Evolutionary conservation across 2,888 invertebrate species (phyloP), one percentile per base, ranked within the genome.

Genomic region (Spatulosminthurus flaviceps): DNA sequence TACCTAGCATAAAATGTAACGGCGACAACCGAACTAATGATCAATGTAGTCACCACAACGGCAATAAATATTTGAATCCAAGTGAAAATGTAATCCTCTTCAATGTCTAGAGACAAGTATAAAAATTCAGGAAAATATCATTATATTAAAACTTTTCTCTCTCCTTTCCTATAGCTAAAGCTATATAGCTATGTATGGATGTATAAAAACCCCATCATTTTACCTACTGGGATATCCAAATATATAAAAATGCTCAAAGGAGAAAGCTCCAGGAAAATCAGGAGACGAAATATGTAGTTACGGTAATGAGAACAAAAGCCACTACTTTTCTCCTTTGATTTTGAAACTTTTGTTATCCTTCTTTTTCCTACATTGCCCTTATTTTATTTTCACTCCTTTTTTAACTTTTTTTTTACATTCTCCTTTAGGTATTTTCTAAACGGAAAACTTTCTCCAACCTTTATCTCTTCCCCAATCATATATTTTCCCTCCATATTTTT

Each of bases 1-100:
- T 76, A 84, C 84, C 84, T 81, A 41, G 79, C 79, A 72, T 84
- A 84, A 26, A 84, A 70, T 19, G 81, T 80, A 69, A 81, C 75
- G 26, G 79, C 82, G 21, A 83, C 80, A 26, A 83, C 77, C 19
- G 78, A 67, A 29, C 81, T 69, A 1, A 84, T 71, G 16, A 82
- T 80, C 60, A 81, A 72, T 13, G 79, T 79, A 2, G 81, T 77
- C 19, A 82, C 74, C 34, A 82, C 64, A 69, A 82, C 80, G 24
- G 69, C 83, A 21, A 82, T 81, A 16, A 82, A 79, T 13, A 83
- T 74, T 78, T 84, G 81, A 13, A 82, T 66, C 83, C 83, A 84
- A 2, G 81, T 79, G 22, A 83, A 76, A 29, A 84, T 78, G 72
- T 79, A 82, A 66, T 81, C 81, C 67, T 80, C 77, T 42, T 79